phyloP scores from a whole-genome alignment of 2,797 vertebrate genomes.

The Propithecus perrieri region DNA sequence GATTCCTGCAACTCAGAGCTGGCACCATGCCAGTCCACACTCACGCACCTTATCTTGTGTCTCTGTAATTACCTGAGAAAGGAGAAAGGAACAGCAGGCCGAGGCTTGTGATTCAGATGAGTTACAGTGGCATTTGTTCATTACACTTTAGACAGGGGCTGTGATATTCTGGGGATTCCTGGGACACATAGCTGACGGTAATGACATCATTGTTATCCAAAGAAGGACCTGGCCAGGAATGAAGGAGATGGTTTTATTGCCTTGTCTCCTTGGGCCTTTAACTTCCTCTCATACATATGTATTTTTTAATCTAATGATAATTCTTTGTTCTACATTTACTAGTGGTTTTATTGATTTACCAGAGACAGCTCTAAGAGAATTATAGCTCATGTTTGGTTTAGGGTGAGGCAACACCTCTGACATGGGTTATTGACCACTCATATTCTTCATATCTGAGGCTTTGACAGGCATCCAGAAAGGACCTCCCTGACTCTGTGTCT shows the following conservation, averaged over 20 bases:
- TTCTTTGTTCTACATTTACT: conserved; percentile 24
- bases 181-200: neutral
- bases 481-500: neutral
- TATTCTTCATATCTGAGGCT: neutral
- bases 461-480: fast-evolving
- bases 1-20: neutral
- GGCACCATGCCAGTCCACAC: fast-evolving
- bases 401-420: neutral
- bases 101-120: neutral
- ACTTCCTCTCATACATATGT: neutral
- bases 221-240: neutral
- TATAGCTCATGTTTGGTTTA: neutral
- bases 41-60: neutral
- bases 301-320: neutral
- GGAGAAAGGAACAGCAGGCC: neutral
- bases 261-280: neutral
- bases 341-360: conserved; percentile 15
- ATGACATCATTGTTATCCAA: neutral
- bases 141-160: neutral
- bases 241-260: neutral
- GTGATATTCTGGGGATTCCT: too few species aligned
- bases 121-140: neutral
- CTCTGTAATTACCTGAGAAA: neutral
- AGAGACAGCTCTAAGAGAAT: neutral
- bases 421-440: neutral